A percentile compares a stretch with the other conserved stretches of the same genome.
phyloP scores from a whole-genome alignment of 2,797 vertebrate genomes.

The Amazona finschi region DNA sequence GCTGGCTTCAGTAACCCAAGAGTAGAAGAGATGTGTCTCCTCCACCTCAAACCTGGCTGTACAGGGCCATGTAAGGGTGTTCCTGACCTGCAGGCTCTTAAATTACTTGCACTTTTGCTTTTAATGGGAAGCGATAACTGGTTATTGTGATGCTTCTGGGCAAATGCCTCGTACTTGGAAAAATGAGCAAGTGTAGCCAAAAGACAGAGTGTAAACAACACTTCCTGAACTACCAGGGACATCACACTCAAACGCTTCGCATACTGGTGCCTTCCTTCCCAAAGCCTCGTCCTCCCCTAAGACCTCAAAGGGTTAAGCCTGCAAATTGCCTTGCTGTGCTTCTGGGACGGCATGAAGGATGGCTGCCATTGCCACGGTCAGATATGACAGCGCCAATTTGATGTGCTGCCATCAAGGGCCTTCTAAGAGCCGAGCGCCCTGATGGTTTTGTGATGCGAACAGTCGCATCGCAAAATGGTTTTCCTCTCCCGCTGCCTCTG shows the following conservation, averaged over 20 bases:
- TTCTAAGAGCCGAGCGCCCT: conserved; percentile 88
- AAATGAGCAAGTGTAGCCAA: conserved; percentile 45
- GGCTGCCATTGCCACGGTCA: conserved; percentile 91
- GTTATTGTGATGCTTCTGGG: conserved; percentile 3
- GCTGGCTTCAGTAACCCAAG: neutral
- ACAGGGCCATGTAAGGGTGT: fast-evolving
- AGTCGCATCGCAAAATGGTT: conserved; percentile 95
- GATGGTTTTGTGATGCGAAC: conserved; percentile 98
- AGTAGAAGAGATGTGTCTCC: neutral
- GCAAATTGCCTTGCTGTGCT: conserved; percentile 77
- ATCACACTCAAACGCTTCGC: conserved; percentile 19
- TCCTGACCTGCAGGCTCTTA: neutral
- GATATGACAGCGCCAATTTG: conserved; percentile 90
- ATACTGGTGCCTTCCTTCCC: neutral
- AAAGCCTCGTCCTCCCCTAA: neutral
- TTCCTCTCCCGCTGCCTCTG: conserved; percentile 90
- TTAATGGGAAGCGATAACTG: neutral
- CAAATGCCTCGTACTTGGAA: conserved; percentile 41
- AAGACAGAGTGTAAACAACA: conserved; percentile 54
- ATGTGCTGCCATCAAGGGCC: conserved; percentile 90
- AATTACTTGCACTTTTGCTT: neutral
- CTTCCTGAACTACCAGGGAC: conserved; percentile 53
- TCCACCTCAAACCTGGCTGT: neutral
- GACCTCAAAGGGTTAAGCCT: conserved; percentile 82
- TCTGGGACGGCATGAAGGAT: conserved; percentile 90